phyloP scores from a whole-genome alignment of 2,113 vertebrate genomes.

The Irena cyanogastra region DNA sequence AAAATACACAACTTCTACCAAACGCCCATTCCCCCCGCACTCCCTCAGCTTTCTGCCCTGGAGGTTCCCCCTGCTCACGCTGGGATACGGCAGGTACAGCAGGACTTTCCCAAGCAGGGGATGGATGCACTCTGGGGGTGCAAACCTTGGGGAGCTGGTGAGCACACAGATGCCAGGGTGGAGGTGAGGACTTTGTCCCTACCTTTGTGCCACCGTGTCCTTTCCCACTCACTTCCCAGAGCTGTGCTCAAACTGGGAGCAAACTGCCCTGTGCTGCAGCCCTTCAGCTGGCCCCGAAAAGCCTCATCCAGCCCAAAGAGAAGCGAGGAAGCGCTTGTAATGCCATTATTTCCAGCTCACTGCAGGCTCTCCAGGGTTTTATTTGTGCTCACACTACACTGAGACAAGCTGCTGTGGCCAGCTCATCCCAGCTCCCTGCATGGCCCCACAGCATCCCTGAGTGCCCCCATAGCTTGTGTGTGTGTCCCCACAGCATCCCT shows the following conservation, averaged over 20 bases:
- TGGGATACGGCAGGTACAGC: rapidly evolving
- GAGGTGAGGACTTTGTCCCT: neutral
- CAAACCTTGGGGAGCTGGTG: neutral
- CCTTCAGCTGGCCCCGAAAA: neutral
- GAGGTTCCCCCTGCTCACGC: neutral
- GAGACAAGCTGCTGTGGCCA: neutral
- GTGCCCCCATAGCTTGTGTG: neutral
- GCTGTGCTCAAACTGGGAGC: neutral
- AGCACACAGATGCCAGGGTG: rapidly evolving
- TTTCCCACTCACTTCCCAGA: neutral
- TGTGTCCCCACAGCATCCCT: too few species aligned
- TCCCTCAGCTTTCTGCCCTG: neutral
- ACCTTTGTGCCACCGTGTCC: rapidly evolving
- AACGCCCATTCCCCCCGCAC: neutral
- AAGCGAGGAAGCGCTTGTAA: neutral
- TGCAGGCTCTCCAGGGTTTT: neutral
- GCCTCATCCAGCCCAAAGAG: neutral
- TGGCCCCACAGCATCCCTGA: neutral
- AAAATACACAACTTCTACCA: rapidly evolving
- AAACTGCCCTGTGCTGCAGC: neutral
- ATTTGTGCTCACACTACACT: neutral
- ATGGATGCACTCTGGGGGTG: neutral
- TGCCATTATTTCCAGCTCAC: conserved; percentile 37
- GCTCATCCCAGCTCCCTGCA: neutral
- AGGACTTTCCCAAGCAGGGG: neutral